Evolutionary conservation across 2,113 vertebrate species (phyloP), one percentile per base, ranked within the genome.

Genomic region (Sceloporus undulatus): DNA sequence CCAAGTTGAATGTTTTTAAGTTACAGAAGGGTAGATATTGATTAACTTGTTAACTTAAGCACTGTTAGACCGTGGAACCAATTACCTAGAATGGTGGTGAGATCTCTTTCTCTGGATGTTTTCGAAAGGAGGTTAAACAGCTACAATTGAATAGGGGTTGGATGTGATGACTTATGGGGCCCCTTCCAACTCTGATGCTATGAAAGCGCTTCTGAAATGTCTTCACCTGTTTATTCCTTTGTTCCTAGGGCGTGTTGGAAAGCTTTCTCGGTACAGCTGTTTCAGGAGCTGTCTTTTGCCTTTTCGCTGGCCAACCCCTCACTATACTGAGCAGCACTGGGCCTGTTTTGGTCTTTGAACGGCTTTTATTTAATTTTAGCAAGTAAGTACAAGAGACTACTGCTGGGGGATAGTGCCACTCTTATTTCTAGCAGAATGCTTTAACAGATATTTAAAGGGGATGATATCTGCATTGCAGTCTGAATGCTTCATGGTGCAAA

Each of bases 281-380:
- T 66, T 87, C 97, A 0, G 99, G 99, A 1, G 98, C 97, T 0
- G 56, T 99, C 42, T 99, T 99, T 92, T 99, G 99, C 92, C 97
- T 99, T 93, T 94, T 99, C 75, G 97, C 96, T 25, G 99, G 99
- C 3, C 99, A 99, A 82, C 99, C 99, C 0, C 98, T 99, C 90
- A 99, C 96, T 81, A 99, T 99, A 91, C 94, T 99, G 94, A 99
- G 99, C 96, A 99, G 99, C 94, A 99, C 99, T 0, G 99, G 99
- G 4, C 99, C 99, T 0, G 99, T 99, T 76, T 96, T 99, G 27
- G 99, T 99, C 94, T 99, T 99, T 84, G 99, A 99, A 90, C 96
- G 98, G 52, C 97, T 99, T 62, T 98, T 99, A 83, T 99, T 98
- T 95, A 99, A 98, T 92, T 99, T 99, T 95, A 99, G 99, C 98